Evolutionary conservation across 2,113 vertebrate genomes (phyloP).

Genomic region (Otolemur garnettii): DNA sequence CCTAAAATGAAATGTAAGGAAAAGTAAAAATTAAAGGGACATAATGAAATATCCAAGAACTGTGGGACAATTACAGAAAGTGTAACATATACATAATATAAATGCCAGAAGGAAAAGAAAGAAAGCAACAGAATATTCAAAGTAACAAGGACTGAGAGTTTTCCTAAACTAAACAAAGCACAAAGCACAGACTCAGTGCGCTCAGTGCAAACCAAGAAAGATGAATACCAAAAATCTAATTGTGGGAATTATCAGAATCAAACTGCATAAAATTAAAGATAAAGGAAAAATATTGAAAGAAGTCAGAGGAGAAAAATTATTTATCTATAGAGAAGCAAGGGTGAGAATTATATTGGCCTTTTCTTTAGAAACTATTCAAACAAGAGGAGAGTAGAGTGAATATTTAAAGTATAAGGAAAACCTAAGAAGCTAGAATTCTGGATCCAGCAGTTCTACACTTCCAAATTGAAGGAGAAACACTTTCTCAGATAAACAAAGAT

Average conservation of each 20-base stretch:
- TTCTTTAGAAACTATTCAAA: neutral
- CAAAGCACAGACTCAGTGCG: neutral
- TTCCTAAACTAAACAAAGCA: slow-evolving; percentile 18
- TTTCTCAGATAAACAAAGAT: neutral
- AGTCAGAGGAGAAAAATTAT: neutral
- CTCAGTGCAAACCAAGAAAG: neutral
- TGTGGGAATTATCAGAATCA: neutral
- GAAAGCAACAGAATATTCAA: neutral
- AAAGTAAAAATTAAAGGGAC: neutral
- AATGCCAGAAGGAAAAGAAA: neutral
- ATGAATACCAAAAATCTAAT: neutral
- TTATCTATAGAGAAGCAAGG: neutral
- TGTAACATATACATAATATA: neutral
- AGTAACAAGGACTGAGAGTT: neutral
- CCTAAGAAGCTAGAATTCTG: neutral
- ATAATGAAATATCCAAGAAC: neutral
- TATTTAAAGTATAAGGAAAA: slow-evolving; percentile 2
- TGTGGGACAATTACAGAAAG: neutral
- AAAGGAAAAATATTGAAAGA: slow-evolving; percentile 19
- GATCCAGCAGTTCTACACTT: neutral
- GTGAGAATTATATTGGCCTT: neutral
- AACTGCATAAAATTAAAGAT: slow-evolving; percentile 11
- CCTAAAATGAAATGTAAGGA: neutral
- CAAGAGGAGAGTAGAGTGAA: neutral
- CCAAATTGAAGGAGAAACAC: neutral